Evolutionary conservation across 2,888 invertebrate genomes (phyloP), one percentile per base, ranked within the genome.

Genomic region (Cyclophora punctaria): DNA sequence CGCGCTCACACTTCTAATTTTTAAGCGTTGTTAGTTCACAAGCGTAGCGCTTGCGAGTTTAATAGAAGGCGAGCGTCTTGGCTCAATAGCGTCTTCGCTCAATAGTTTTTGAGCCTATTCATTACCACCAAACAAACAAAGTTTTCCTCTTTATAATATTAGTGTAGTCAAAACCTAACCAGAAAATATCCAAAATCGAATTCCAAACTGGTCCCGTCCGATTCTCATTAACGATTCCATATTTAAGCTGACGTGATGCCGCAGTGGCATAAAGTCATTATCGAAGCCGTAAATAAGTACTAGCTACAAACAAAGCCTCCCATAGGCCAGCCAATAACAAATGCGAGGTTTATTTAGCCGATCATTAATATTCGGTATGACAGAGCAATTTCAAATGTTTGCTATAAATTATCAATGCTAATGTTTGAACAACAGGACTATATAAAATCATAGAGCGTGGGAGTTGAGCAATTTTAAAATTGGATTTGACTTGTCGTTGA

Each of bases 291-390:
- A 50, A 53, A 51, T 56, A 49, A 20, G 45, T 48, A 45, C 41
- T 33, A 3, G 40, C 46, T 33, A 5, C n/a, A 45, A 48, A 51
- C 43, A 52, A 49, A 53, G 48, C 47, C 46, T 44, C 43, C 41
- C 43, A 55, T 40, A 45, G 51, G 46, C 48, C 46, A 43, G 6
- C 49, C 42, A 50, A 48, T 35, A 58, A 43, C 47, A 45, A 59
- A 67, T 58, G 53, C 58, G 34, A 58, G 53, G 67, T 71, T 71
- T 74, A 72, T 72, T 74, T 67, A 63, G 56, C 61, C 48, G 58
- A 63, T 72, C 75, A 74, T 80, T 79, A 78, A 79, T 79, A 78
- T 76, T 74, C 70, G 67, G 70, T 56, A 69, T 75, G 78, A 75
- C 76, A 77, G 69, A 64, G 66, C 73, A 76, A 75, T 78, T 75